Base-by-base conservation (phyloP, 35 echinoderm and acorn worm species). In the Ophioderma brevispina region DNA sequence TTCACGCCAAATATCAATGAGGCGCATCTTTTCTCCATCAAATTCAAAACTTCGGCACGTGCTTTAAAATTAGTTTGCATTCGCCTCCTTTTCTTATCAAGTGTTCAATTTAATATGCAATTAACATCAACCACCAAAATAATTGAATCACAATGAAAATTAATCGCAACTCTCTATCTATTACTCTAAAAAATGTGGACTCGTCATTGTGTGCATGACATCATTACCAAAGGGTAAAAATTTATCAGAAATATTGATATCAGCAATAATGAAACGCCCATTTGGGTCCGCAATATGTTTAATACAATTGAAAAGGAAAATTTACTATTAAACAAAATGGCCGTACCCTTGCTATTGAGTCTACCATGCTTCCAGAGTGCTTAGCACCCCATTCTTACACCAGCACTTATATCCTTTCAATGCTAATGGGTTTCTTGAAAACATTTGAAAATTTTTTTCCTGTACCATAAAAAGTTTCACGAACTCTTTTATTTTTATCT, bases 1-100 rank as follows among this genome's bases (percentile, higher is more conserved):
- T n/a, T 84, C 38, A 31, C 81, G 40, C 81, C 43, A 84, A 33
- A 84, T 46, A 52, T 84, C 81, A 84, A 84, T 52, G 33, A 84
- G 33, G 40, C n/a, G n/a, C 50, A 39, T 0, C 40, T 25, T 0
- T 23, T 17, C 1, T 83, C 40, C 39, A 43, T 83, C 23, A 83
- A 33, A 83, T 42, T 50, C 3, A 43, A 49, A 13, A 83, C 50
- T 83, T 49, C 49, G 17, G 39, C 33, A 5, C 32, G 39, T 43
- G 49, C 81, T 50, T 49, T 83, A 49, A 83, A 83, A 50, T 83
- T 28, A 0, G 81, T 84, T 28, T 46, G 30, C 4, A 42, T 39
- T 46, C 40, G 41, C 41, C 81, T 42, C 41, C 81, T 42, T 33
- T 59, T 55, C 31, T 84, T 84, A 52, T 84, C 81, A 33, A 84